Conservation (phyloP, 2,888 invertebrate species). For the Heliconius sara region DNA sequence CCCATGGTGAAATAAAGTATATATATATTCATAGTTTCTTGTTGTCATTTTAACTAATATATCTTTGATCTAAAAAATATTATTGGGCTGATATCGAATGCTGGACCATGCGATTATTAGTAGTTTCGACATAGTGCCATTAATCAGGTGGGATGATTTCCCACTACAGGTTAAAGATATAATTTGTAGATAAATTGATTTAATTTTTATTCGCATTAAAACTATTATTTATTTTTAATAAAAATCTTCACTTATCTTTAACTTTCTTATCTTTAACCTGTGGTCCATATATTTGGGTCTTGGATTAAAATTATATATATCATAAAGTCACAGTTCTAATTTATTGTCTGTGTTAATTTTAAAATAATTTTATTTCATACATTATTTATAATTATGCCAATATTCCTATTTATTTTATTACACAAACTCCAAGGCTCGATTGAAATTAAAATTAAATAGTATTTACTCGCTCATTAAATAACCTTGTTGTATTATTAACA, state of each 20-base stretch:
- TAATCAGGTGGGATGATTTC: constrained; percentile 40
- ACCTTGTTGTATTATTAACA: constrained; percentile 29
- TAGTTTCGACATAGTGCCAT: constrained; percentile 57
- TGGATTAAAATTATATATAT: constrained; percentile 18
- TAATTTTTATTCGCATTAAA: not conserved
- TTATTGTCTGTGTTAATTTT: not conserved
- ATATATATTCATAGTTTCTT: constrained; percentile 70
- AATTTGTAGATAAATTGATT: not conserved
- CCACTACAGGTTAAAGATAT: constrained; percentile 34
- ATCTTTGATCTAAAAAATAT: constrained; percentile 56
- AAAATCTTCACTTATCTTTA: constrained; percentile 4
- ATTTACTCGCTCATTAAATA: constrained; percentile 40
- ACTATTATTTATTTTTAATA: not conserved
- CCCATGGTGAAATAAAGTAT: constrained; percentile 52
- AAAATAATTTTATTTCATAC: not conserved
- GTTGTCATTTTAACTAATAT: constrained; percentile 56
- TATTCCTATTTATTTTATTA: not conserved
- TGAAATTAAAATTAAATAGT: constrained; percentile 44
- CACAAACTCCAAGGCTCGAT: constrained; percentile 13
- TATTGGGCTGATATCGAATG: constrained; percentile 59
- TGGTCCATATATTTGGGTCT: constrained; percentile 9
- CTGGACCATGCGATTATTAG: constrained; percentile 60
- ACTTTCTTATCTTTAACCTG: constrained; percentile 26
- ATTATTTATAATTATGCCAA: not conserved
- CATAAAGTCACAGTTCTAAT: constrained; percentile 14